Conservation (phyloP, 1,140 invertebrate species). For the Kradibia gibbosae region DNA sequence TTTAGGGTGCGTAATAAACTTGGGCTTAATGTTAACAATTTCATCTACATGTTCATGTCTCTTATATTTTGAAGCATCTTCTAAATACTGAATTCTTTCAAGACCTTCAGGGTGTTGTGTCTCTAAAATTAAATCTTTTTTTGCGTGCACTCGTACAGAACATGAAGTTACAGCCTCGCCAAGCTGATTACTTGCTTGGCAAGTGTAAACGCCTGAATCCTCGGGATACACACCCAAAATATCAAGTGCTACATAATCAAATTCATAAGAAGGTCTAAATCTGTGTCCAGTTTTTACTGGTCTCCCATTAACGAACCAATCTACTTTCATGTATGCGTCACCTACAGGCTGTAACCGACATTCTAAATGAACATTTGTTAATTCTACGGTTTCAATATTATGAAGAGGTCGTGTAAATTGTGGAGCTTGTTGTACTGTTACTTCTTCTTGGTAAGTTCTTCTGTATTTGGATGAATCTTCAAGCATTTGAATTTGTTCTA, state of each 20-base stretch:
- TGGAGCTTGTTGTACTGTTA: constrained; percentile 85
- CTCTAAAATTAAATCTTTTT: constrained; percentile 88
- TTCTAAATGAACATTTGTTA: constrained; percentile 94
- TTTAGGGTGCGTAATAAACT: constrained; percentile 89
- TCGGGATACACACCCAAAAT: constrained; percentile 96
- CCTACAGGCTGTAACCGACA: constrained; percentile 94
- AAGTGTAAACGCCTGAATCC: constrained; percentile 97
- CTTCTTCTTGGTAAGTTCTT: constrained; percentile 82
- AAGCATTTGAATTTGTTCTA: constrained; percentile 94
- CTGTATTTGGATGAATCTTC: constrained; percentile 88
- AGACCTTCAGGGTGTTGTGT: constrained; percentile 89
- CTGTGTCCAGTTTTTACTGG: constrained; percentile 91
- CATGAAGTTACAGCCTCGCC: constrained; percentile 96
- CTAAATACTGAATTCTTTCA: constrained; percentile 92
- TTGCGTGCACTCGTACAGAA: constrained; percentile 89
- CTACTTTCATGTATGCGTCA: constrained; percentile 94
- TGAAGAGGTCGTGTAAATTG: constrained; percentile 90
- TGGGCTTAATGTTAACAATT: constrained; percentile 85
- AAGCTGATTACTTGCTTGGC: constrained; percentile 90
- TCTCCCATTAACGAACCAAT: constrained; percentile 97
- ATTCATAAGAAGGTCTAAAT: constrained; percentile 96
- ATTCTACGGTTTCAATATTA: constrained; percentile 92
- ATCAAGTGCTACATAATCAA: constrained; percentile 97
- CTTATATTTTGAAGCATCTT: constrained; percentile 89
- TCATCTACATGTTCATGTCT: constrained; percentile 88